Base-by-base conservation (phyloP, 2,113 vertebrate genomes). In the Mesitornis unicolor region DNA sequence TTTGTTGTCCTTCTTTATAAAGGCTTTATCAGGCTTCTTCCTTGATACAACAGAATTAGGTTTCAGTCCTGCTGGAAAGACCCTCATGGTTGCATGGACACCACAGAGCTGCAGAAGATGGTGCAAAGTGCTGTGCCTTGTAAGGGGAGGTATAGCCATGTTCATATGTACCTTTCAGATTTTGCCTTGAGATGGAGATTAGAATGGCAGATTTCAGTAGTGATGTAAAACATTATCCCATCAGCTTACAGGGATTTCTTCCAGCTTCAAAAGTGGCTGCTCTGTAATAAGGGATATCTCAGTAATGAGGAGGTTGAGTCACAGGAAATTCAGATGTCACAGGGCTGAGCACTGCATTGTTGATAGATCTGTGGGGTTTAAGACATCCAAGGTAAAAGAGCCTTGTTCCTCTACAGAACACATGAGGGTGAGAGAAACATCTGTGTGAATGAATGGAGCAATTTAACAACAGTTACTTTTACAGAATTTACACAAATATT, bases 61-160 rank as follows among this genome's bases (percentile, higher is more conserved):
- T 35, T 93, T 59, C 21, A 11, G 26, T 40, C 81, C 4, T 69
- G 2, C 51, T 51, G 51, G 24, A 82, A 35, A 38, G n/a, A 29
- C 38, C 56, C 18, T 67, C 26, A 4, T 0, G 1, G 40, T 16
- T 56, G 40, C 26, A 22, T 1, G 12, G 47, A 17, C 10, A 7
- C 42, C 11, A 6, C 31, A 40, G 78, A 68, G 79, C 48, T 79
- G 67, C 76, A 69, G 53, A 17, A 53, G 70, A 10, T 10, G 17
- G 13, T 48, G n/a, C 3, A 5, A 76, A 80, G 47, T 15, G 26
- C 28, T 43, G 76, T 4, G 0, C 13, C 36, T 63, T 56, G 12
- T 1, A 1, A 9, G 20, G 16, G 8, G 12, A 28, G 16, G 13
- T n/a, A 16, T 4, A 68, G 40, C 47, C 11, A 8, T 53, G 26